Evolutionary conservation across 2,888 invertebrate genomes (phyloP), one percentile per base, ranked within the genome.

Genomic region (Rhagium mordax): DNA sequence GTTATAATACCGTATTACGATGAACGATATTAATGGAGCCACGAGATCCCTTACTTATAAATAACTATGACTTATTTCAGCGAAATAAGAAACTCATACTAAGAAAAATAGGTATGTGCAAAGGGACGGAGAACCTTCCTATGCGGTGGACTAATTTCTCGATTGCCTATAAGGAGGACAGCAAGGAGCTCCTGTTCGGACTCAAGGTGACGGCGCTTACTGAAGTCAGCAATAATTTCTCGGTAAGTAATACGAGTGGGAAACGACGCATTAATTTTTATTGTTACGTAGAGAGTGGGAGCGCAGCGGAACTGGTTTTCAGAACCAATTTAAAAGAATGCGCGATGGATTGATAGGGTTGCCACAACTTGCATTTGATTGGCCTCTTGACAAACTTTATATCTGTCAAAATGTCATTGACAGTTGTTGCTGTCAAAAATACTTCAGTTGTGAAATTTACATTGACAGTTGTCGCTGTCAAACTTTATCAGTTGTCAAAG

Each of bases 21-120:
- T 82, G 82, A 83, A 79, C 78, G 79, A 82, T 84, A 85, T 85
- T 85, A 85, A 86, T 85, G 85, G 84, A 76, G 74, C 74, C 70
- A 48, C 68, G 61, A 81, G 79, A 83, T 84, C 83, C 81, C 67
- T 73, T 73, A 77, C 84, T 85, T 84, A 84, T 76, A 75, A 79
- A 76, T 83, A 82, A 83, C 77, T 75, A 76, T 83, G 84, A 84
- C 80, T 84, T 84, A 84, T 85, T 82, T 81, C 77, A 75, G 64
- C 20, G 68, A 72, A 78, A 79, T 66, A 76, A 76, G 77, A 75
- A 72, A 57, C 1, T 57, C 47, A 75, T 80, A 62, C 66, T 83
- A 66, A 79, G 77, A 72, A 79, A 77, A 74, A 68, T 83, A 62
- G 80, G 77, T 62, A 81, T 81, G 76, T 84, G 84, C 72, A 82